Evolutionary conservation across 2,113 vertebrate genomes (phyloP).

Genomic region (Tiliqua scincoides): DNA sequence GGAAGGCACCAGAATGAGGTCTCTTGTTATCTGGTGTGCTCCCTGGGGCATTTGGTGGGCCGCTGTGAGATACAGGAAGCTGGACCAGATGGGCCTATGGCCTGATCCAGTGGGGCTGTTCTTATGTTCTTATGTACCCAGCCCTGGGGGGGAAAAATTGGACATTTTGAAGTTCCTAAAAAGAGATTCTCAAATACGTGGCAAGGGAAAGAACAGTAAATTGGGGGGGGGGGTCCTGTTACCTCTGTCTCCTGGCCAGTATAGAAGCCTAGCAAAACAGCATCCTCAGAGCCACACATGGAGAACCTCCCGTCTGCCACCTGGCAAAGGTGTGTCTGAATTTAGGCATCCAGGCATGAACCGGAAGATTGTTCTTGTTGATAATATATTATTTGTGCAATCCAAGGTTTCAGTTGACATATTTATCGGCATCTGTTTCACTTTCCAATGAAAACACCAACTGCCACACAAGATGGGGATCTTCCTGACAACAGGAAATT

Average conservation of each 20-base stretch:
- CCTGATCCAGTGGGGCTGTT: no score
- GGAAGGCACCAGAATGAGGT: no score
- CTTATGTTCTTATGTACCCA: no score
- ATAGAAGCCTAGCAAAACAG: neutral
- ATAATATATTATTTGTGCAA: accelerated
- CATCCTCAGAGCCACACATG: neutral
- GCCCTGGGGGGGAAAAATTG: neutral
- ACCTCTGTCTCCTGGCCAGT: neutral
- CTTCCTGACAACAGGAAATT: neutral
- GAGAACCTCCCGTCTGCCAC: no score
- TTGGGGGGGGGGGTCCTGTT: no score
- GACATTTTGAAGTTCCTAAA: no score
- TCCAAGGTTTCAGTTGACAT: neutral
- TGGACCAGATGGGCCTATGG: no score
- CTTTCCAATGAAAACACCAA: slow-evolving; percentile 5
- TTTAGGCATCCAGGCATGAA: neutral
- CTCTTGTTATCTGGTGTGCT: no score
- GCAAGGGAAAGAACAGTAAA: neutral
- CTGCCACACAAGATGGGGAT: neutral
- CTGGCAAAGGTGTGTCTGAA: no score
- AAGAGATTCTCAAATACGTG: accelerated
- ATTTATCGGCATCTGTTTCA: neutral
- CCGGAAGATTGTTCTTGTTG: neutral
- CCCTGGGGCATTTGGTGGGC: no score
- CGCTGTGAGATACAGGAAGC: no score